phyloP scores from a whole-genome alignment of 2,113 vertebrate species.

The Sprattus sprattus region DNA sequence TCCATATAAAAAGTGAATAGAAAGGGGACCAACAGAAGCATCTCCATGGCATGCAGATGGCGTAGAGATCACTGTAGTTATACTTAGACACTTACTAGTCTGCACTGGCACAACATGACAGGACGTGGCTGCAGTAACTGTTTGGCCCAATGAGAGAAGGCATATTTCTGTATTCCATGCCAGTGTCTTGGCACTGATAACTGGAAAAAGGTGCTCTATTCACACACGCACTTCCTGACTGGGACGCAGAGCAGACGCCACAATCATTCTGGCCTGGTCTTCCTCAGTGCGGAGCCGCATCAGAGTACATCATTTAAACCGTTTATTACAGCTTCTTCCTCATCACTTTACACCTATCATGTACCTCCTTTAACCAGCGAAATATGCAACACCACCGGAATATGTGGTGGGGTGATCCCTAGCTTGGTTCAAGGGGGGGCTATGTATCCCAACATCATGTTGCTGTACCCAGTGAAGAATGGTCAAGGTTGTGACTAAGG shows the following conservation, averaged over 20 bases:
- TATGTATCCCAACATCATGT: too few species aligned
- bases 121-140: not conserved
- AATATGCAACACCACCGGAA: too few species aligned
- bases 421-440: too few species aligned
- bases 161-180: not conserved
- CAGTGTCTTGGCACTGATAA: not conserved
- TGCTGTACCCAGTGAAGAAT: too few species aligned
- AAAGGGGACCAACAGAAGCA: not conserved
- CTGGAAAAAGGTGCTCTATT: conserved; percentile 2
- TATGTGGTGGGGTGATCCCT: too few species aligned
- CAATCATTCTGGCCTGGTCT: not conserved
- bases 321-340: not conserved
- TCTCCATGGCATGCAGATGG: not conserved
- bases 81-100: not conserved
- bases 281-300: not conserved
- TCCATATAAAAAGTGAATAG: not conserved
- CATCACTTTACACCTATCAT: not conserved
- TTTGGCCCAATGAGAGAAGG: not conserved
- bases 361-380: too few species aligned
- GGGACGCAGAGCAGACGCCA: not conserved
- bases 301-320: not conserved
- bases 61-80: not conserved
- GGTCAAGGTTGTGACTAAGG: too few species aligned
- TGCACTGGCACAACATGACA: not conserved
- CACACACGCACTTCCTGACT: not conserved